Evolutionary conservation across 2,797 vertebrate genomes (phyloP).

Genomic region (Danio kyathit): DNA sequence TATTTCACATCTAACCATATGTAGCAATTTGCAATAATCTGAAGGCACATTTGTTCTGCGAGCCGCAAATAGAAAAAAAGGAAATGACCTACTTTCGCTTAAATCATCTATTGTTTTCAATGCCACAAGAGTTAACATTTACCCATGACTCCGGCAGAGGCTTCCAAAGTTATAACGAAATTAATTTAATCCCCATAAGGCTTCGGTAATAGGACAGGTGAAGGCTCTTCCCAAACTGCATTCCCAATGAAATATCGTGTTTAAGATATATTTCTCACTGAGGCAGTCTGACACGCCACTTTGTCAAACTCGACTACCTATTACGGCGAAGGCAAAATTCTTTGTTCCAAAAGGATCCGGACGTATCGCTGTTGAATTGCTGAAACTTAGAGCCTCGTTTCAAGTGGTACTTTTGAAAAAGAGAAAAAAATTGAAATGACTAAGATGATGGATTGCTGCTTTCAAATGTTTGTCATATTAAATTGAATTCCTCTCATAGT

Average conservation of each 20-base stretch:
- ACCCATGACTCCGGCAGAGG: not conserved
- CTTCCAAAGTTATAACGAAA: conserved; percentile 24
- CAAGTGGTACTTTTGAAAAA: conserved; percentile 56
- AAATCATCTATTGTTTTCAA: conserved; percentile 47
- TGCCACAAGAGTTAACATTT: conserved; percentile 19
- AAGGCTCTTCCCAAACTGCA: conserved; percentile 10
- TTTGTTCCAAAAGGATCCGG: conserved; percentile 43
- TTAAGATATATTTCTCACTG: conserved; percentile 52
- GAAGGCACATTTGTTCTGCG: conserved; percentile 47
- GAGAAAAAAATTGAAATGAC: conserved; percentile 58
- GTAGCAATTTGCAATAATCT: conserved; percentile 47
- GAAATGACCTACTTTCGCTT: conserved; percentile 44
- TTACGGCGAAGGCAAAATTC: conserved; percentile 50
- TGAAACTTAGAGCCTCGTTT: conserved; percentile 47
- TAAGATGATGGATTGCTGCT: conserved; percentile 63
- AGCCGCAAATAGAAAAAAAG: conserved; percentile 42
- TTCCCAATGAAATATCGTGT: conserved; percentile 39
- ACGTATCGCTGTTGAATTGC: conserved; percentile 50
- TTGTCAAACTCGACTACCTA: conserved; percentile 42
- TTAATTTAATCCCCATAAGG: conserved; percentile 20
- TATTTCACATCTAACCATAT: conserved; percentile 38
- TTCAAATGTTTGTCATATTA: conserved; percentile 63
- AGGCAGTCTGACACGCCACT: conserved; percentile 53
- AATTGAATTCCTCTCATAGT: conserved; percentile 62
- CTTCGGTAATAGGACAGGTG: conserved; percentile 24